Percentiles rank a stretch among this genome's conserved stretches.
These are phyloP conservation scores for Andrena flavipes DNA, from an alignment of 2,888 invertebrate species.

Conservation along the genomic window DNA sequence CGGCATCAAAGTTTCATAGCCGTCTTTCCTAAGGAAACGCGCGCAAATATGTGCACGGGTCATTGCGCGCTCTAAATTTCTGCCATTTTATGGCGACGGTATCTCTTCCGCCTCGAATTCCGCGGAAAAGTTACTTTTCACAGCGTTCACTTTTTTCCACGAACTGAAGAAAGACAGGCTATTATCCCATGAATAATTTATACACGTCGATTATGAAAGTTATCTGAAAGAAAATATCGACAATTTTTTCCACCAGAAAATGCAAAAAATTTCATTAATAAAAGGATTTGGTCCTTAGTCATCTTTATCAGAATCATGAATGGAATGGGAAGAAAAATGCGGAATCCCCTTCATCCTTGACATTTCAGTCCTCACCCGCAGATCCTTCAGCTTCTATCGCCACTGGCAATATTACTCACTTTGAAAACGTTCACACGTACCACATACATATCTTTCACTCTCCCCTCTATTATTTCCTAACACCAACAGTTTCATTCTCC, in stretches of 20 bases:
- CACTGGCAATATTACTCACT: background rate
- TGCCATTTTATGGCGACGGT: background rate
- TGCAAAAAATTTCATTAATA: background rate
- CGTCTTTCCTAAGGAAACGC: background rate
- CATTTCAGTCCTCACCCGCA: constrained; percentile 33
- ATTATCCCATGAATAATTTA: constrained; percentile 2
- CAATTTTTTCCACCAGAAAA: background rate
- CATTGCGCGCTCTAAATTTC: constrained; percentile 5
- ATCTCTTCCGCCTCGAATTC: constrained; percentile 21
- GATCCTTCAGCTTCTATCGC: constrained; percentile 11
- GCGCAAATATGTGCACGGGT: background rate
- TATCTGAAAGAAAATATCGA: background rate
- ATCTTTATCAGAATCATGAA: background rate
- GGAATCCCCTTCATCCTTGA: constrained; percentile 43
- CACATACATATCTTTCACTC: background rate
- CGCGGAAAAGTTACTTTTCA: constrained; percentile 4
- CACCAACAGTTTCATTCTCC: background rate
- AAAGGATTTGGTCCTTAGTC: background rate
- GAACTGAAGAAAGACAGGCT: background rate
- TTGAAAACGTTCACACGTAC: background rate
- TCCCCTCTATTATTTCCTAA: background rate
- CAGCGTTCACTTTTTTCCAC: background rate
- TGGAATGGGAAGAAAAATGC: constrained; percentile 12
- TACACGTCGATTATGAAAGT: background rate
- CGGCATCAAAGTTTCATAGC: background rate